Percentiles rank a stretch among this genome's conserved stretches.
phyloP scores from a whole-genome alignment of 2,113 vertebrate genomes.

The Cheirogaleus medius region DNA sequence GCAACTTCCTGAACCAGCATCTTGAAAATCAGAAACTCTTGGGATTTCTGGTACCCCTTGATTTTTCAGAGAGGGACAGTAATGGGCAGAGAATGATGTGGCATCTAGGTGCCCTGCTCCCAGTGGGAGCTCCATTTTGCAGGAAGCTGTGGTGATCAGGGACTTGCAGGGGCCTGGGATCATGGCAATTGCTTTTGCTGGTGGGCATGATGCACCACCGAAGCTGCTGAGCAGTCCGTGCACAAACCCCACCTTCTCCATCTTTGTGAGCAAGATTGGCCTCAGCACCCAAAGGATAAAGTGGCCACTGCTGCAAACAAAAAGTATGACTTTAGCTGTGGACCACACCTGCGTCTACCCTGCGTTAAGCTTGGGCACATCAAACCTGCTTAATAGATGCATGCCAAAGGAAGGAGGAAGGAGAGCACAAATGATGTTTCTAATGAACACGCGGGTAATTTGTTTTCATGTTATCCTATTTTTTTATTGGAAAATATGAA shows the following conservation, averaged over 20 bases:
- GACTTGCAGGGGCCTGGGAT: not conserved
- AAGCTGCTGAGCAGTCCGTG: not conserved
- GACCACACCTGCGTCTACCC: not conserved
- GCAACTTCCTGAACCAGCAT: not conserved
- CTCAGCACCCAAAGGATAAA: not conserved
- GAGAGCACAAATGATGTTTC: not conserved
- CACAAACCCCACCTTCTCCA: not conserved
- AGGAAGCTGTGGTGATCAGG: not conserved
- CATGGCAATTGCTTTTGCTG: not conserved
- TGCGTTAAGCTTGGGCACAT: not conserved
- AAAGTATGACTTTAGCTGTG: not conserved
- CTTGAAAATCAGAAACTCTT: not conserved
- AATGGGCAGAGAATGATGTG: not conserved
- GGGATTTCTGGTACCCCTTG: not conserved
- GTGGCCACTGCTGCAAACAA: not conserved
- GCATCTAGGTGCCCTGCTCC: not conserved
- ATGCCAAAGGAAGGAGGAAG: not conserved
- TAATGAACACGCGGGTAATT: not conserved
- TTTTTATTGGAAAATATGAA: not conserved
- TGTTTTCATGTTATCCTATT: not conserved
- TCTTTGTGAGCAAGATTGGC: not conserved
- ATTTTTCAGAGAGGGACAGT: not conserved
- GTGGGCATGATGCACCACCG: not conserved
- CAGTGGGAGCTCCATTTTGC: not conserved
- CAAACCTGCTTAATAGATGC: not conserved